Percentiles rank a stretch among this genome's conserved stretches.
phyloP scores from a whole-genome alignment of 2,888 invertebrate species.

The Heteromyza rotundicornis region DNA sequence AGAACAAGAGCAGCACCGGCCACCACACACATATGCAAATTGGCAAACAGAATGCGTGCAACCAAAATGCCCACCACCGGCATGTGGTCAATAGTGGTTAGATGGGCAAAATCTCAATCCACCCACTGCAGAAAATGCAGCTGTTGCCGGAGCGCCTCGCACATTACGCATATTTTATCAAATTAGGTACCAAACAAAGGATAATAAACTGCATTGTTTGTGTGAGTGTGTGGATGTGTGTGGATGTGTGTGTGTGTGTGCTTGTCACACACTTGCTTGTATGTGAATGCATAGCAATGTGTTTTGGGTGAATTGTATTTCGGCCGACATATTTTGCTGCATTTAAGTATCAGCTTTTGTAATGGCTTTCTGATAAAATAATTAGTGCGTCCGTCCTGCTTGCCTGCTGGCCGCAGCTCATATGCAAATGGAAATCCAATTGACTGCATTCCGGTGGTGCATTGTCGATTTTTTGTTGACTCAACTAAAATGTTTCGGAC shows the following conservation, averaged over 20 bases:
- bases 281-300: background rate
- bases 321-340: too few species aligned
- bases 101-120: too few species aligned
- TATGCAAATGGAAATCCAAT: too few species aligned
- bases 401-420: too few species aligned
- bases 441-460: background rate
- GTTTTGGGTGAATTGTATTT: too few species aligned
- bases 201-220: background rate
- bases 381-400: too few species aligned
- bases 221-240: background rate
- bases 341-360: too few species aligned
- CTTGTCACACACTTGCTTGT: background rate
- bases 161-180: background rate
- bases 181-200: background rate
- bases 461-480: background rate
- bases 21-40: background rate
- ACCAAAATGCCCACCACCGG: too few species aligned
- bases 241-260: constrained; percentile 2
- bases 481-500: background rate
- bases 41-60: too few species aligned
- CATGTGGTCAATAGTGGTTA: background rate
- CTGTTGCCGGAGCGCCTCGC: background rate
- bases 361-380: too few species aligned
- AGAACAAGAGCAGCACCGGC: background rate
- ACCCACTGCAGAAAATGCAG: too few species aligned